phyloP scores from a whole-genome alignment of 1,140 invertebrate species.

The Eriosoma lanigerum region DNA sequence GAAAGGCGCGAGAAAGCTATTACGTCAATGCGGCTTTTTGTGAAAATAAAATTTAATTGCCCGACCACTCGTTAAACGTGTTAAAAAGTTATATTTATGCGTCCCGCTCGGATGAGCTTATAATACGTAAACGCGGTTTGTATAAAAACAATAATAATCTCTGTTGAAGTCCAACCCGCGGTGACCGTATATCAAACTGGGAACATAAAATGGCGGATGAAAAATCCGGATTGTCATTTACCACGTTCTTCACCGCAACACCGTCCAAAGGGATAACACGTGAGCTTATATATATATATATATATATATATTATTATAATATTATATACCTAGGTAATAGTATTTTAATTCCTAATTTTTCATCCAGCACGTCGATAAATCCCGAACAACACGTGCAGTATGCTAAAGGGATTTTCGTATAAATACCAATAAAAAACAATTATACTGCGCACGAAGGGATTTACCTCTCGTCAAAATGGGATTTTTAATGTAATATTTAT shows the following conservation, averaged over 20 bases:
- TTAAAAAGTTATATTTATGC: slow-evolving; percentile 45
- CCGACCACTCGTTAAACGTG: slow-evolving; percentile 40
- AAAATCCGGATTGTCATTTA: slow-evolving; percentile 28
- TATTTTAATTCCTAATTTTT: slow-evolving; percentile 32
- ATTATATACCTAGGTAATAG: no score
- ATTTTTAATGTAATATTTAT: not conserved
- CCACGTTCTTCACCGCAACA: not conserved
- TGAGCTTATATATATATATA: slow-evolving; percentile 12
- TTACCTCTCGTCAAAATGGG: not conserved
- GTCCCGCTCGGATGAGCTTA: not conserved
- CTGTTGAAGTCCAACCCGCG: slow-evolving; percentile 44
- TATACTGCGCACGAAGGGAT: not conserved
- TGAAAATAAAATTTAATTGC: slow-evolving; percentile 19
- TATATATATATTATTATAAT: no score
- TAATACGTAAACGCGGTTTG: slow-evolving; percentile 21
- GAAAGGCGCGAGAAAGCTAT: not conserved
- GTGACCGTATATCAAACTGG: slow-evolving; percentile 20
- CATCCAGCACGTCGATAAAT: slow-evolving; percentile 12
- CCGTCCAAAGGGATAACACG: not conserved
- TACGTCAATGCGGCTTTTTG: not conserved
- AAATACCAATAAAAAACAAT: not conserved
- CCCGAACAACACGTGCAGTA: not conserved
- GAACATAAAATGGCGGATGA: slow-evolving; percentile 37
- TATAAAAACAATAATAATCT: slow-evolving; percentile 51
- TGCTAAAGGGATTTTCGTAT: not conserved